Base-by-base conservation (phyloP, 2,113 vertebrate genomes). In the Dascyllus trimaculatus region DNA sequence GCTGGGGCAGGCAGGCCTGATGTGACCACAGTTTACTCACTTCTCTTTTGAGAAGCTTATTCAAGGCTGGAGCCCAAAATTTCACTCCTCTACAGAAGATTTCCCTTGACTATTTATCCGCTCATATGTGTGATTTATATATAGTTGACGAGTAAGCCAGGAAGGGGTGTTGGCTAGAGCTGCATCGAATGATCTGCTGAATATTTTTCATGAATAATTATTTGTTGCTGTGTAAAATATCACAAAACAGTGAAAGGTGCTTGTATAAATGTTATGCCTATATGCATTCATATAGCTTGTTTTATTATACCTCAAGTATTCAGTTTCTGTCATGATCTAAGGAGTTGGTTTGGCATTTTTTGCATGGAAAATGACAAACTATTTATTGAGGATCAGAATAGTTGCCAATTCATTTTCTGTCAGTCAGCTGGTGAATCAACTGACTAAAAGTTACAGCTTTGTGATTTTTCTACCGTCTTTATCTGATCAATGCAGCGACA, bases 21-120 rank as follows among this genome's bases (percentile, higher is more conserved):
- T 48, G 19, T 63, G 66, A 25, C 57, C 54, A 57, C 43, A 48
- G 19, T 77, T 71, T 59, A 51, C 71, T 53, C 38, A 48, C 69
- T 84, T 85, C 68, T 57, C 52, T 65, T 19, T 64, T 78, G 49
- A 64, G 19, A 48, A 45, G 29, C 68, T 58, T 58, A 13, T 19
- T 62, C 14, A 24, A 51, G 26, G 40, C 2, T 11, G 4, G 11
- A 15, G 22, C 4, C 11, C 1, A 11, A 4, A 22, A 32, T 32
- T 25, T 73, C 21, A 38, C 5, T 48, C 7, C 1, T 53, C 45
- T 21, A 6, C 29, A 4, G 25, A 62, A 18, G 2, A 18, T 58
- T 45, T 52, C 18, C 1, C 0, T 62, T 18, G 19, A 14, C 7
- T 54, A 9, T 67, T n/a, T 48, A 10, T 61, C 26, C 13, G 11